Percentiles rank a stretch among this genome's conserved stretches.
Conservation (phyloP, 2,113 vertebrate species). For the Halichoeres trimaculatus region DNA sequence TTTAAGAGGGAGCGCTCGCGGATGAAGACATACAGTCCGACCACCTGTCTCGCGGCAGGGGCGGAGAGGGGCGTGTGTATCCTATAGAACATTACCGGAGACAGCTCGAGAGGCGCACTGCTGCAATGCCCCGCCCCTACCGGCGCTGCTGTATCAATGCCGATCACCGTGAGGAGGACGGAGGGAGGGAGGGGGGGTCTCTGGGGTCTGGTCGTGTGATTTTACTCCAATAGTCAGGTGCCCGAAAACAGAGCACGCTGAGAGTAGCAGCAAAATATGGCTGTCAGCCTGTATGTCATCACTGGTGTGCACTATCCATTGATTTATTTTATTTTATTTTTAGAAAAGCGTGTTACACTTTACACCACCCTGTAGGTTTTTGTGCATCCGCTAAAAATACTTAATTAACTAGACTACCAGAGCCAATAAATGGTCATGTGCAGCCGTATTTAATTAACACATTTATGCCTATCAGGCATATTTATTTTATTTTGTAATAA, state of each 20-base stretch:
- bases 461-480: too few species aligned
- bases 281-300: too few species aligned
- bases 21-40: constrained; percentile 68
- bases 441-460: not conserved
- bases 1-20: constrained; percentile 51
- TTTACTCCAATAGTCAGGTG: constrained; percentile 52
- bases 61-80: constrained; percentile 77
- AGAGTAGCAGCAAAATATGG: not conserved
- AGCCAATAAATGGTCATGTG: not conserved
- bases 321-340: too few species aligned
- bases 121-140: constrained; percentile 83
- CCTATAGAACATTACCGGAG: constrained; percentile 77
- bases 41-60: constrained; percentile 81
- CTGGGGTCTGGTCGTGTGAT: constrained; percentile 55
- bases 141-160: constrained; percentile 70
- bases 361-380: not conserved
- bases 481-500: too few species aligned
- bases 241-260: constrained; percentile 9
- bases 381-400: not conserved
- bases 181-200: constrained; percentile 16
- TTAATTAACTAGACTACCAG: not conserved
- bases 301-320: too few species aligned
- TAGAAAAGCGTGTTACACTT: too few species aligned
- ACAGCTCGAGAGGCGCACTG: constrained; percentile 74
- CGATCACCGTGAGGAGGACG: constrained; percentile 31